Conservation (phyloP, 2,797 vertebrate genomes). For the Sphenodon punctatus region DNA sequence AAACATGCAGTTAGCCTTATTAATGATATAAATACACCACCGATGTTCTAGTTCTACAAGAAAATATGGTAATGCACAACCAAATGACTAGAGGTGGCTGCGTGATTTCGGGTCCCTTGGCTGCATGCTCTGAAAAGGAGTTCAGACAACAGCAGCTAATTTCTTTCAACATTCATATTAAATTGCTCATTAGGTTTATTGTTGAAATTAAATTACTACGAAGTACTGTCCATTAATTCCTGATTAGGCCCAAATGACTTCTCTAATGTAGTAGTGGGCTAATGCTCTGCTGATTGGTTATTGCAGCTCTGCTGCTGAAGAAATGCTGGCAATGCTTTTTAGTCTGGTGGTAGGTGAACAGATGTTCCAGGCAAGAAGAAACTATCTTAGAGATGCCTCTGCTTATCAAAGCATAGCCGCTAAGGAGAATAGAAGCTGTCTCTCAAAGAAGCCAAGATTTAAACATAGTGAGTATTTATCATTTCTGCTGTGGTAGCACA, state of each 20-base stretch:
- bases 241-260: slow-evolving; percentile 48
- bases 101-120: background rate
- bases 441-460: background rate
- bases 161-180: slow-evolving; percentile 60
- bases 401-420: background rate
- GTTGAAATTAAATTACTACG: slow-evolving; percentile 63
- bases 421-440: background rate
- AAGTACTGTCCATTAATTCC: slow-evolving; percentile 61
- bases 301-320: background rate
- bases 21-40: slow-evolving; percentile 55
- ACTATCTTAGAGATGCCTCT: too few species aligned
- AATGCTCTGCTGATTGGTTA: background rate
- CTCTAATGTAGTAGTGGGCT: background rate
- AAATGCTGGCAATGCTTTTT: background rate
- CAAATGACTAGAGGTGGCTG: slow-evolving; percentile 22
- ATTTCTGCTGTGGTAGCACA: background rate
- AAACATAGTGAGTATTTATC: background rate
- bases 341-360: background rate
- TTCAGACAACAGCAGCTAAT: slow-evolving; percentile 53
- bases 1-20: slow-evolving; percentile 62
- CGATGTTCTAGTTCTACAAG: slow-evolving; percentile 19
- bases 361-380: background rate
- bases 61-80: slow-evolving; percentile 5
- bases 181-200: slow-evolving; percentile 69
- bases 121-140: slow-evolving; percentile 37